These are phyloP conservation scores for Geodia barretti DNA, from an alignment of 37 sponge, comb jelly and placozoan species.

Conservation along the genomic window DNA sequence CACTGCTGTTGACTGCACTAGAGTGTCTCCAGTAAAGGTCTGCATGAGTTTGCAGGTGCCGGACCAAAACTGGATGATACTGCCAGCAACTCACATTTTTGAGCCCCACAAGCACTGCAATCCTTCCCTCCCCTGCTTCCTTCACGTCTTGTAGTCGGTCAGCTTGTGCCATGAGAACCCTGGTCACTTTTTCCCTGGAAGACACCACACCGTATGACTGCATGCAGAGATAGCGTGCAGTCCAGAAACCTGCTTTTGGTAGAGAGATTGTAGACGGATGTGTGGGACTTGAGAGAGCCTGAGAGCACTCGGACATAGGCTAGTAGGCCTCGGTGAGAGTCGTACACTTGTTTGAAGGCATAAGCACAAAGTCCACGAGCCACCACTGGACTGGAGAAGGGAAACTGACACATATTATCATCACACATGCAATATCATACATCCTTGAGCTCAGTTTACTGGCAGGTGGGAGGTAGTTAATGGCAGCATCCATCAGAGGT, in stretches of 20 bases:
- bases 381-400: not conserved
- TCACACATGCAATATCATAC: constrained; percentile 21
- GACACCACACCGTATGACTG: too few relatives aligned
- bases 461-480: constrained; percentile 78
- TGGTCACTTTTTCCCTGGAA: constrained; percentile 67
- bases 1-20: constrained; percentile 52
- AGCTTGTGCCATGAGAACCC: constrained; percentile 69
- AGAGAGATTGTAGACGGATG: constrained; percentile 65
- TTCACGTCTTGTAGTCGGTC: constrained; percentile 77
- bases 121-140: constrained; percentile 68
- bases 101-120: constrained; percentile 86
- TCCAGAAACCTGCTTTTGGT: constrained; percentile 38
- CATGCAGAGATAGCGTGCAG: not conserved
- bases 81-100: constrained; percentile 63
- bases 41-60: constrained; percentile 7
- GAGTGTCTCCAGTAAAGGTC: constrained; percentile 78
- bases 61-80: not conserved
- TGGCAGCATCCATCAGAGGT: constrained; percentile 78
- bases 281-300: constrained; percentile 62
- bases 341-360: constrained; percentile 87
- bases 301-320: constrained; percentile 85
- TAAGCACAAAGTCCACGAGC: constrained; percentile 66
- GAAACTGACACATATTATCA: not conserved
- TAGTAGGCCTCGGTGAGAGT: constrained; percentile 73
- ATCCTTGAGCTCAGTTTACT: constrained; percentile 21